Percentiles rank a stretch among this genome's conserved stretches.
Evolutionary conservation across 1,140 invertebrate species (phyloP).

Genomic region (Drosophila rufa): DNA sequence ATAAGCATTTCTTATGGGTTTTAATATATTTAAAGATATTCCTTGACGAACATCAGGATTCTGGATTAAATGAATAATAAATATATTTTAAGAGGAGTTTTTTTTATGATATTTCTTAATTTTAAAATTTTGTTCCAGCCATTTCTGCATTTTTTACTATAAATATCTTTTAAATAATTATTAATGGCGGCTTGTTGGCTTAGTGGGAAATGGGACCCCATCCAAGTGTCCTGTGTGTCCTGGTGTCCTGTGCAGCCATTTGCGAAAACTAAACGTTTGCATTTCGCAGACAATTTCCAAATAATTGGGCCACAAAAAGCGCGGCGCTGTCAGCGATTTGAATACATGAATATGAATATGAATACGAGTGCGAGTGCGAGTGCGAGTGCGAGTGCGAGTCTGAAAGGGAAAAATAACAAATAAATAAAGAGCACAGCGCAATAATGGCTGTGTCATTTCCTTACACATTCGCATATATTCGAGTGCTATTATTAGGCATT

Average conservation of each 20-base stretch:
- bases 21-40: too few relatives aligned
- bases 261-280: conserved; percentile 63
- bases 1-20: too few relatives aligned
- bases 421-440: conserved; percentile 45
- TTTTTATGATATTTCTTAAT: too few relatives aligned
- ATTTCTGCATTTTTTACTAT: too few relatives aligned
- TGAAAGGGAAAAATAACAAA: conserved; percentile 57
- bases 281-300: conserved; percentile 77
- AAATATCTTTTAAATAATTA: too few relatives aligned
- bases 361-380: too few relatives aligned
- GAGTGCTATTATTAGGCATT: conserved; percentile 83
- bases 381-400: not conserved
- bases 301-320: conserved; percentile 74
- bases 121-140: not conserved
- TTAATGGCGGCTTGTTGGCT: not conserved
- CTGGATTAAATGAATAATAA: too few relatives aligned
- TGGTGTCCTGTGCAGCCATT: conserved; percentile 26
- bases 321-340: conserved; percentile 59
- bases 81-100: too few relatives aligned
- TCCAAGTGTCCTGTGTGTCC: not conserved
- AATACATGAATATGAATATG: conserved; percentile 27
- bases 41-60: too few relatives aligned
- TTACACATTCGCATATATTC: conserved; percentile 30
- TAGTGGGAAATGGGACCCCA: too few relatives aligned
- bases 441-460: conserved; percentile 74